phyloP scores from a whole-genome alignment of 2,888 invertebrate genomes.

The Mythimna albipuncta region DNA sequence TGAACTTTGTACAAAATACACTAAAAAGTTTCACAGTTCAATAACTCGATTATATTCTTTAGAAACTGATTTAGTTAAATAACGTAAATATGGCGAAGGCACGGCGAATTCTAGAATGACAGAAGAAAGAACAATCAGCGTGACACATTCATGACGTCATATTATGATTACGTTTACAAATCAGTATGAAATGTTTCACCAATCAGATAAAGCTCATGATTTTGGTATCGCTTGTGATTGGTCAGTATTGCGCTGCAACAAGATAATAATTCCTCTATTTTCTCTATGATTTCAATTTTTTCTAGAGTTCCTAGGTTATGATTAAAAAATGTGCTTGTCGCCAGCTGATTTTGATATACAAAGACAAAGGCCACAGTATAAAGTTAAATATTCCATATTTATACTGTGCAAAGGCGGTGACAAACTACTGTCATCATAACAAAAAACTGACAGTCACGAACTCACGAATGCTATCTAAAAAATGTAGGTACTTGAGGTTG shows the following conservation, averaged over 20 bases:
- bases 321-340: background rate
- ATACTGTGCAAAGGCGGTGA: no score
- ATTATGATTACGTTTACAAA: conserved; percentile 44
- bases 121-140: conserved; percentile 54
- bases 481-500: no score
- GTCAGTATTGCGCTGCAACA: background rate
- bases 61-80: conserved; percentile 33
- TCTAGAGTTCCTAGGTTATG: conserved; percentile 15
- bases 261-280: conserved; percentile 7
- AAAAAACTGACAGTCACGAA: no score
- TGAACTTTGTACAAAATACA: conserved; percentile 26
- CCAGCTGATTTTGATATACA: background rate
- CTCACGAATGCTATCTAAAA: no score
- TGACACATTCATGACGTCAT: conserved; percentile 71
- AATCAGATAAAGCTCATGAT: conserved; percentile 33
- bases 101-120: conserved; percentile 48
- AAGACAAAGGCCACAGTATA: no score
- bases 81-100: conserved; percentile 71
- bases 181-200: conserved; percentile 6
- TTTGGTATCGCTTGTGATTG: conserved; percentile 34
- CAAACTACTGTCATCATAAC: no score
- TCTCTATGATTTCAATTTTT: conserved; percentile 6
- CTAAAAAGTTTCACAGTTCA: conserved; percentile 24
- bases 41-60: conserved; percentile 1
- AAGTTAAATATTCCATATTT: no score